A percentile compares a stretch with the other conserved stretches of the same genome.
Conservation (phyloP, 2,797 vertebrate species). For the Muscicapa comitata region DNA sequence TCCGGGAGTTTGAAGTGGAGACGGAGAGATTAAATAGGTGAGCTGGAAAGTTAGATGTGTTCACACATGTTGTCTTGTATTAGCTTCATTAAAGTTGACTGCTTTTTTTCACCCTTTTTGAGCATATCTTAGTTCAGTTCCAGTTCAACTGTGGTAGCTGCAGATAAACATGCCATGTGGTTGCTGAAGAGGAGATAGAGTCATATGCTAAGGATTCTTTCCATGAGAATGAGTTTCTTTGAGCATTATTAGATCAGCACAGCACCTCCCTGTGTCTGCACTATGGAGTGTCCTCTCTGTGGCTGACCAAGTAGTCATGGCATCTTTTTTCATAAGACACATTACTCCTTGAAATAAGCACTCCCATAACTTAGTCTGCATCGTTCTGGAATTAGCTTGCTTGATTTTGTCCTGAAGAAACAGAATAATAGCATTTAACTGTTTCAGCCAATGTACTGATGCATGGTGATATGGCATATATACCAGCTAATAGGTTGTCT, state of each 20-base stretch:
- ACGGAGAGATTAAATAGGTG: slow-evolving; percentile 87
- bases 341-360: neutral
- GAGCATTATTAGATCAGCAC: neutral
- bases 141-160: neutral
- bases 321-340: neutral
- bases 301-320: neutral
- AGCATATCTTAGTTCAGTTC: neutral
- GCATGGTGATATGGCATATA: neutral
- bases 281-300: neutral
- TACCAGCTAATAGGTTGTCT: neutral
- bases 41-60: neutral
- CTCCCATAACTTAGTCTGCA: neutral
- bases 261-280: neutral
- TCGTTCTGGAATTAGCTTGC: neutral
- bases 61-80: neutral
- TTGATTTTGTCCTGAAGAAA: neutral
- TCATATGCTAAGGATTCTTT: neutral
- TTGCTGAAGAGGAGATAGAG: neutral
- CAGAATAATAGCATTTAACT: neutral
- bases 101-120: neutral
- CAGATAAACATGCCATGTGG: neutral
- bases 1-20: slow-evolving; percentile 88
- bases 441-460: neutral
- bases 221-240: neutral
- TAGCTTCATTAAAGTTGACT: neutral